phyloP scores from a whole-genome alignment of 2,113 vertebrate species.

The Microcebus lehilahytsara region DNA sequence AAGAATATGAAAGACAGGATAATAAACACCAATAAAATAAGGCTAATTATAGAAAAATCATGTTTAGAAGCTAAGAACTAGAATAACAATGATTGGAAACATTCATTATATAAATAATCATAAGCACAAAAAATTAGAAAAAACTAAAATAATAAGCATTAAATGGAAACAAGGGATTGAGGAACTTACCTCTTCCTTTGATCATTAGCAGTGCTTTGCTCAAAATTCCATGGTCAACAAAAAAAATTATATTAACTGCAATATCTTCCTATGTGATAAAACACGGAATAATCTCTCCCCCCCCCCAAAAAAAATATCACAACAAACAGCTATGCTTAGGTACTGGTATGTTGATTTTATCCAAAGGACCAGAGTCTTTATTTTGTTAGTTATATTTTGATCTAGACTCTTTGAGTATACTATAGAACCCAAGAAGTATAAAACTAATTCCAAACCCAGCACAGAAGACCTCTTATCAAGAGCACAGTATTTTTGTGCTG shows the following conservation, averaged over 20 bases:
- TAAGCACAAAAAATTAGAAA: neutral
- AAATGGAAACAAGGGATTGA: neutral
- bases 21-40: neutral
- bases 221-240: neutral
- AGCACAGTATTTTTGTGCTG: neutral
- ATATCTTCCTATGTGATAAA: neutral
- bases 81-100: neutral
- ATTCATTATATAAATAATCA: neutral
- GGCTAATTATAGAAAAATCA: neutral
- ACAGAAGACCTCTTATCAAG: neutral
- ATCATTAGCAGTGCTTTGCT: neutral
- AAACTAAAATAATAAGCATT: neutral
- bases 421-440: neutral
- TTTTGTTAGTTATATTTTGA: neutral
- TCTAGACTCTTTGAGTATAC: neutral
- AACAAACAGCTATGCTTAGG: neutral
- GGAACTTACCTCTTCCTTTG: neutral
- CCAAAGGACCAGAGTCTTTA: neutral
- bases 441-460: neutral
- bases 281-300: neutral
- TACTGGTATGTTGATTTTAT: neutral
- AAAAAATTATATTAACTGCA: neutral
- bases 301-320: no score
- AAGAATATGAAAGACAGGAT: neutral
- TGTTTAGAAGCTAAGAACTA: neutral